Percentiles rank a stretch among this genome's conserved stretches.
phyloP scores from a whole-genome alignment of 1,140 invertebrate species.

The Macrostomum lignano region DNA sequence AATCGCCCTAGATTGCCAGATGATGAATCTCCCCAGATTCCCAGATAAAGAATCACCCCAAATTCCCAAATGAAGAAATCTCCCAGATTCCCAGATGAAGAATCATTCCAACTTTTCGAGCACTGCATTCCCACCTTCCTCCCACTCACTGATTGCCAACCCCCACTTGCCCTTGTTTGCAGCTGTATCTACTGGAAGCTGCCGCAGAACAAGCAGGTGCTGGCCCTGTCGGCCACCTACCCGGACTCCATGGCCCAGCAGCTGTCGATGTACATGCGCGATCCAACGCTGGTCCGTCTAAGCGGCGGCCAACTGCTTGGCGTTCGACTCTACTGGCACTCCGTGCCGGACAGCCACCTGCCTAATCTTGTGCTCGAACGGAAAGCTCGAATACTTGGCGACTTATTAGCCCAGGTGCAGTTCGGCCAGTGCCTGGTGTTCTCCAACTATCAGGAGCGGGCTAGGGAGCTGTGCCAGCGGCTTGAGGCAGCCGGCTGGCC shows the following conservation, averaged over 20 bases:
- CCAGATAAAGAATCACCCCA: too few species aligned
- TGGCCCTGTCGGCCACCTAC: constrained; percentile 78
- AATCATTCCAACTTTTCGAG: too few species aligned
- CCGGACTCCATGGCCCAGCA: constrained; percentile 41
- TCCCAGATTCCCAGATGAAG: too few species aligned
- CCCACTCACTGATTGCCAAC: too few species aligned
- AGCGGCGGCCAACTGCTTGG: constrained; percentile 32
- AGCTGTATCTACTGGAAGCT: constrained; percentile 44
- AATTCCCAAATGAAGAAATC: too few species aligned
- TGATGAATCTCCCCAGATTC: too few species aligned
- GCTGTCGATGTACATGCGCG: constrained; percentile 45
- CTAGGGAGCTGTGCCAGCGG: constrained; percentile 39
- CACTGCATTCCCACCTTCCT: too few species aligned
- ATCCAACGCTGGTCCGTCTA: constrained; percentile 42
- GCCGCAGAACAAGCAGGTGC: constrained; percentile 48
- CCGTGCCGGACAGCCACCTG: constrained; percentile 15
- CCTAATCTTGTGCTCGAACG: constrained; percentile 30
- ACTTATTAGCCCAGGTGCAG: constrained; percentile 38
- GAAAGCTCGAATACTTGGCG: constrained; percentile 40
- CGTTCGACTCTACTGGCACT: constrained; percentile 38
- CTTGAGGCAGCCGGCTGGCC: constrained; percentile 40
- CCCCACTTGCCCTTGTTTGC: constrained; percentile 16
- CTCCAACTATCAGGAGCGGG: constrained; percentile 44
- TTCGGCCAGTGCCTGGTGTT: constrained; percentile 74
- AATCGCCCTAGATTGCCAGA: too few species aligned